These are phyloP conservation scores for Nesoenas mayeri DNA, from an alignment of 2,113 vertebrate species.

Conservation along the genomic window DNA sequence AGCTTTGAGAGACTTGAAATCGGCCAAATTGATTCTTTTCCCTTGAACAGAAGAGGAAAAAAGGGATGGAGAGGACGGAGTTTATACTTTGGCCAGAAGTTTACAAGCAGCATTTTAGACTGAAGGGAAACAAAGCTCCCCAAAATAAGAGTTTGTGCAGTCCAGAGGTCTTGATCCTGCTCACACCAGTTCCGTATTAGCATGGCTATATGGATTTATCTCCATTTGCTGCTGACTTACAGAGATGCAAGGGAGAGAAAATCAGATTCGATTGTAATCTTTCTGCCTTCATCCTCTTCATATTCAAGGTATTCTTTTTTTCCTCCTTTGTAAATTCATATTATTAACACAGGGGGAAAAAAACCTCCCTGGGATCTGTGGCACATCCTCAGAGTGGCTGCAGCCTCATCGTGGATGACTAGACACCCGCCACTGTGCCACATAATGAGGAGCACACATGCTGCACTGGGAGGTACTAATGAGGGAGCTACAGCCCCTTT, in stretches of 20 bases:
- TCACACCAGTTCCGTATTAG: not conserved
- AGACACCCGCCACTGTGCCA: slow-evolving; percentile 51
- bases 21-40: not conserved
- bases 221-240: not conserved
- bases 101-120: not conserved
- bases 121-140: not conserved
- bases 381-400: slow-evolving; percentile 35
- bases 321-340: not conserved
- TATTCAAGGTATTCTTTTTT: not conserved
- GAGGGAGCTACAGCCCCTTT: slow-evolving; percentile 64
- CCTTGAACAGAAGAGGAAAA: not conserved
- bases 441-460: slow-evolving; percentile 62
- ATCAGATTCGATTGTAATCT: not conserved
- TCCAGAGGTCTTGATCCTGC: not conserved
- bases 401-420: slow-evolving; percentile 43
- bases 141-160: not conserved
- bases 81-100: not conserved
- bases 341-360: not conserved
- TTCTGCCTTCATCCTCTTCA: not conserved
- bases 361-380: not conserved
- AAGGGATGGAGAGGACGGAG: not conserved
- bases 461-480: slow-evolving; percentile 63
- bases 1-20: not conserved
- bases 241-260: not conserved
- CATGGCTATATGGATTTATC: not conserved